These are phyloP conservation scores for Orthosia gothica DNA, from an alignment of 2,888 invertebrate species.

Conservation along the genomic window DNA sequence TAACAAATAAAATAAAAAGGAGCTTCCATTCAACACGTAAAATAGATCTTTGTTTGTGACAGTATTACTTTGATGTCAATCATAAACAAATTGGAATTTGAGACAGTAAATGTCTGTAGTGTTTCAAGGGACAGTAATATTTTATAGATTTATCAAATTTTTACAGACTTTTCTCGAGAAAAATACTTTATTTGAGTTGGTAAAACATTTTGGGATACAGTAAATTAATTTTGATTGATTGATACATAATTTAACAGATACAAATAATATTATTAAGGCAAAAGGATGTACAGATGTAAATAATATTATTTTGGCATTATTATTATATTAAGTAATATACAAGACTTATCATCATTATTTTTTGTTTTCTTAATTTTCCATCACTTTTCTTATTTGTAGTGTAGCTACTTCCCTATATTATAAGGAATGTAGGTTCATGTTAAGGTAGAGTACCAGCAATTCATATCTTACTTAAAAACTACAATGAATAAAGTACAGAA, in stretches of 20 bases:
- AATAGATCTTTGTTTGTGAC: slow-evolving; percentile 26
- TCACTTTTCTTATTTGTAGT: no score
- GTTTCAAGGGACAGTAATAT: neutral
- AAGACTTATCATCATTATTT: no score
- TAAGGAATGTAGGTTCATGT: no score
- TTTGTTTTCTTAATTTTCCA: no score
- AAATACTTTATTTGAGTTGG: neutral
- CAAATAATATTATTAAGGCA: no score
- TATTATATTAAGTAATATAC: no score
- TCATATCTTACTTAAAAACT: neutral
- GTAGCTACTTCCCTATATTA: no score
- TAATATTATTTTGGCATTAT: neutral
- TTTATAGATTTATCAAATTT: neutral
- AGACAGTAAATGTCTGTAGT: neutral
- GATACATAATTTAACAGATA: no score
- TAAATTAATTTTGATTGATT: slow-evolving; percentile 3
- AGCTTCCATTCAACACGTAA: neutral
- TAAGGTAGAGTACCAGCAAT: no score
- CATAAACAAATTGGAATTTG: slow-evolving; percentile 19
- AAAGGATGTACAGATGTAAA: no score
- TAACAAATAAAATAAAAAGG: neutral
- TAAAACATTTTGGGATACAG: neutral
- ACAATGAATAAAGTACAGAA: no score
- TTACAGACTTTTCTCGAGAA: neutral
- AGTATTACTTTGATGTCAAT: slow-evolving; percentile 24